Conservation (phyloP, 1,140 invertebrate species). For the Musca vetustissima region DNA sequence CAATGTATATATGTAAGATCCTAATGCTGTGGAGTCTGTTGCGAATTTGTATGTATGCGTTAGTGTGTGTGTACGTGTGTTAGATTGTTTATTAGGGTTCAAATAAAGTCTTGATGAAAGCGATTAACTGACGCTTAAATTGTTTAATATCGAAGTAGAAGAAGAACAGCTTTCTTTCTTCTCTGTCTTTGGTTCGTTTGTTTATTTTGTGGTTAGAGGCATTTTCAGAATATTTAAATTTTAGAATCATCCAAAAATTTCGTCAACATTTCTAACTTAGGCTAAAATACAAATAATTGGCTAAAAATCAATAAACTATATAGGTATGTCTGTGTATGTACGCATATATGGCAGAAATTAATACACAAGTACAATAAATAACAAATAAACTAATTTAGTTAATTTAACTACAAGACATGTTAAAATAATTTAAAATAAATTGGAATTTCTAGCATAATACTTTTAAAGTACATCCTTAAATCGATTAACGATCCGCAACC, state of each 20-base stretch:
- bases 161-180: background rate
- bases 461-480: conserved; percentile 8
- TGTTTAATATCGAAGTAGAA: background rate
- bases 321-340: no score
- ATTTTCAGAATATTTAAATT: conserved; percentile 27
- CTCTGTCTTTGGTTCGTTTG: background rate
- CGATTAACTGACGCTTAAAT: no score
- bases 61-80: no score
- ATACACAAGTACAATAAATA: background rate
- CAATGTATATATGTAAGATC: no score
- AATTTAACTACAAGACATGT: conserved; percentile 24
- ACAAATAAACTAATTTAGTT: conserved; percentile 17
- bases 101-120: no score
- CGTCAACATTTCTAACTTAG: conserved; percentile 10
- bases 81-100: no score
- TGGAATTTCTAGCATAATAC: conserved; percentile 24
- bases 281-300: no score
- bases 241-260: conserved; percentile 6
- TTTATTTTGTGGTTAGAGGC: background rate
- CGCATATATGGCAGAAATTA: conserved; percentile 9
- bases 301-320: no score
- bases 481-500: no score
- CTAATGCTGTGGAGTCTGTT: no score
- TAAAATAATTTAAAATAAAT: conserved; percentile 18
- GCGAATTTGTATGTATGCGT: no score